Base-by-base conservation (phyloP, 1,140 invertebrate genomes). In the Drosophila aff. region DNA sequence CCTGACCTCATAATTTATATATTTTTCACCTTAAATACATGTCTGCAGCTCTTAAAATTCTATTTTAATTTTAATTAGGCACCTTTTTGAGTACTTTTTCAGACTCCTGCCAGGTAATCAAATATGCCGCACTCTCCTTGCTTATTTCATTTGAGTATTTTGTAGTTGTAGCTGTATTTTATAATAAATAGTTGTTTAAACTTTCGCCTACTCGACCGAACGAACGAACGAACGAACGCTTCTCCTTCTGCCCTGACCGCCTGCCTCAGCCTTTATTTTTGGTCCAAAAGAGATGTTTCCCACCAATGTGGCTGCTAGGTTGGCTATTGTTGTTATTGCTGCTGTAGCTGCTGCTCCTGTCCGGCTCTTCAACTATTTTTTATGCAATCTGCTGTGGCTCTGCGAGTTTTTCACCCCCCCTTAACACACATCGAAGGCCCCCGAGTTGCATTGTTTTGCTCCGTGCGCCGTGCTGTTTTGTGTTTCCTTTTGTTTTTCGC, bases 111-210 rank as follows among this genome's bases (percentile, higher is more conserved):
- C 33, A 60, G 66, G 66, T 28, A 38, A 72, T 71, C 44, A 38
- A 49, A 36, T 36, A 60, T 36, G 36, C 52, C 44, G 18, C 4
- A 58, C 43, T n/a, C 38, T 6, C 7, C 41, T 7, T 26, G 61
- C 47, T 69, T 57, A 72, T 66, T 71, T 66, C 43, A 40, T 82
- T 82, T 82, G 67, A 61, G 41, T 78, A 72, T 83, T 83, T 87
- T 78, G 75, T 78, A 72, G 75, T 74, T 86, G 66, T 57, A 40
- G 53, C 77, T 87, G 85, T 83, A 81, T 89, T 87, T 89, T 76
- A 90, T 87, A 89, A 87, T 87, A 87, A 87, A 87, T 87, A 87
- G 84, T 87, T 87, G 81, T 89, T 87, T 87, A 87, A 87, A 87
- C 84, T 89, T 87, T 87, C 79, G 69, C 68, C 81, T 69, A 77